A percentile compares a stretch with the other conserved stretches of the same genome.
Conservation (phyloP, 2,888 invertebrate genomes). For the Drosophila atripex region DNA sequence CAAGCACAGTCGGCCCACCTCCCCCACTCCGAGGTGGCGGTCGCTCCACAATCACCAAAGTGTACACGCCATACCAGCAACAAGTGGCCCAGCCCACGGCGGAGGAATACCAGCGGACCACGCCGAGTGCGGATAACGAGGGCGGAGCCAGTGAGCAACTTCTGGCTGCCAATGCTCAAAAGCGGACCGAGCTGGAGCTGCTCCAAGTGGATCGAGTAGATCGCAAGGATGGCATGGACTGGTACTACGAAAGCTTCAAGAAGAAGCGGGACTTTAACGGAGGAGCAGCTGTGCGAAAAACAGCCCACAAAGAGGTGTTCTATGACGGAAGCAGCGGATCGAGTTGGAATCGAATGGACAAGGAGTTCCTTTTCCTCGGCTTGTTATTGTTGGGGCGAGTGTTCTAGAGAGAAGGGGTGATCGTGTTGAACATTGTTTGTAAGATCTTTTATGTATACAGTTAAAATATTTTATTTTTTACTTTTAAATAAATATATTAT, state of each 20-base stretch:
- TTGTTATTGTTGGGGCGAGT: constrained; percentile 47
- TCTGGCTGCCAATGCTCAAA: constrained; percentile 70
- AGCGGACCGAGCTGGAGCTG: constrained; percentile 56
- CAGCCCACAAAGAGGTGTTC: constrained; percentile 46
- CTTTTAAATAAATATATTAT: constrained; percentile 46
- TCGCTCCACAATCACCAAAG: constrained; percentile 87
- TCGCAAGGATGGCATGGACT: constrained; percentile 87
- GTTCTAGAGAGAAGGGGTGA: background rate
- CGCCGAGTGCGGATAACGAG: constrained; percentile 69
- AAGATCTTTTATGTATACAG: constrained; percentile 47
- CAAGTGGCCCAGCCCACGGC: constrained; percentile 80
- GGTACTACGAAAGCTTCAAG: constrained; percentile 93
- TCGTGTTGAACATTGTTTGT: constrained; percentile 56
- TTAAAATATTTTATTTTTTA: constrained; percentile 38
- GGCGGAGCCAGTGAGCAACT: constrained; percentile 60
- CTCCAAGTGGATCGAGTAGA: constrained; percentile 83
- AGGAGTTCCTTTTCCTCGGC: constrained; percentile 33
- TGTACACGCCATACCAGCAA: constrained; percentile 82
- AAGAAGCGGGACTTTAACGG: constrained; percentile 69
- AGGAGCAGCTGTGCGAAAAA: constrained; percentile 35
- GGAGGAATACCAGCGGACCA: constrained; percentile 82
- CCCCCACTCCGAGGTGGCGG: constrained; percentile 81
- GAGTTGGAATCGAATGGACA: constrained; percentile 26
- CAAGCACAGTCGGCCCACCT: constrained; percentile 38
- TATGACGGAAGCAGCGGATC: constrained; percentile 21